These are phyloP conservation scores for Podargus strigoides DNA, from an alignment of 2,797 vertebrate species.

Conservation along the genomic window DNA sequence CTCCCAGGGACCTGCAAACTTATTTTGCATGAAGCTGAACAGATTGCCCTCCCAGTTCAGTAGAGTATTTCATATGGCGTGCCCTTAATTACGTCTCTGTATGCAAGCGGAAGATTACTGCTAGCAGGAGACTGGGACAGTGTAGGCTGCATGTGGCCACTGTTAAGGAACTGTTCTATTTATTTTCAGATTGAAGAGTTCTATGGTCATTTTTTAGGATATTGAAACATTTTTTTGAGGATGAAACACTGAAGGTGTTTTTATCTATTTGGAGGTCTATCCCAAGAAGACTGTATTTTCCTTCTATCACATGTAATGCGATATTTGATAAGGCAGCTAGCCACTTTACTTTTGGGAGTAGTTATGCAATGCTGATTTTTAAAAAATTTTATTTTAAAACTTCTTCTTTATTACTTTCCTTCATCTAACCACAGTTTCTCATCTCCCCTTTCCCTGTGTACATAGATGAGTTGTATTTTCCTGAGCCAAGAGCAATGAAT, in stretches of 20 bases:
- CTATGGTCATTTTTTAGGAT: neutral
- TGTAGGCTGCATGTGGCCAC: neutral
- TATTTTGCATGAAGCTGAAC: neutral
- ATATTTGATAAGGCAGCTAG: rapidly evolving
- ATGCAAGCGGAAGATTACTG: neutral
- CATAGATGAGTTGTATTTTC: neutral
- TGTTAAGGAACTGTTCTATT: neutral
- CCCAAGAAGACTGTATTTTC: neutral
- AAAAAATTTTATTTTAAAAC: neutral
- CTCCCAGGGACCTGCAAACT: neutral
- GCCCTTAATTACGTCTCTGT: conserved; percentile 22
- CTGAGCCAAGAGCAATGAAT: neutral
- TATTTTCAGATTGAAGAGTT: neutral
- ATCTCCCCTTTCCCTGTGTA: neutral
- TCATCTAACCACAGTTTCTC: neutral
- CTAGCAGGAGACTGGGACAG: neutral
- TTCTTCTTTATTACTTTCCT: neutral
- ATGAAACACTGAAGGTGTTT: neutral
- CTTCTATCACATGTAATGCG: neutral
- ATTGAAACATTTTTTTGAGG: neutral
- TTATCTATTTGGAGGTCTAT: neutral
- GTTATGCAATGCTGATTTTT: neutral
- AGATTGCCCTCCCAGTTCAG: neutral
- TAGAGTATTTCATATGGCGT: neutral
- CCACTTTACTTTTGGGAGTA: neutral